phyloP scores from a whole-genome alignment of 2,888 invertebrate genomes.

The Stenodera caucasica region DNA sequence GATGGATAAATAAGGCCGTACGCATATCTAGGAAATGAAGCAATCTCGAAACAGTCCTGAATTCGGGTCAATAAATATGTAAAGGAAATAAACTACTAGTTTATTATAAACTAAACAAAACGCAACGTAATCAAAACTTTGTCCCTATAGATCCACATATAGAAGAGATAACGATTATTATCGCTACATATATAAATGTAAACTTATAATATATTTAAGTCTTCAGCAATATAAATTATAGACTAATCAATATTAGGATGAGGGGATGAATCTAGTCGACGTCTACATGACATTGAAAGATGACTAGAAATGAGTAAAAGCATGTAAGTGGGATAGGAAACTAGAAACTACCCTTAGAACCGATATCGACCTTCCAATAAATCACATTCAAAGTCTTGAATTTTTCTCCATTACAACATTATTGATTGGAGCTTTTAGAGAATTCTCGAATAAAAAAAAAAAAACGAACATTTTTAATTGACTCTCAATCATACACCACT shows the following conservation, averaged over 20 bases:
- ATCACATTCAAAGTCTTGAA: background rate
- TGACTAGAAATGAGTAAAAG: slow-evolving; percentile 45
- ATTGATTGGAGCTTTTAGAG: background rate
- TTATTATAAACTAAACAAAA: background rate
- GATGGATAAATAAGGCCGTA: slow-evolving; percentile 18
- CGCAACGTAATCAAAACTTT: too few species aligned
- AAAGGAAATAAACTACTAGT: slow-evolving; percentile 1
- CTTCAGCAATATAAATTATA: slow-evolving; percentile 43
- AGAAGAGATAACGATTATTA: background rate
- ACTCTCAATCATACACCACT: too few species aligned
- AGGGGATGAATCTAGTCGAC: slow-evolving; percentile 43
- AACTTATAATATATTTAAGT: slow-evolving; percentile 20
- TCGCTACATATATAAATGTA: slow-evolving; percentile 2
- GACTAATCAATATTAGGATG: slow-evolving; percentile 45
- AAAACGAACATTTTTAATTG: too few species aligned
- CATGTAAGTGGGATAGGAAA: slow-evolving; percentile 44
- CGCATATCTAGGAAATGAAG: slow-evolving; percentile 24
- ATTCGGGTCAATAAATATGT: slow-evolving; percentile 21
- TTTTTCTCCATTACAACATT: background rate
- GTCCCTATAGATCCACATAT: background rate
- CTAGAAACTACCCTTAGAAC: slow-evolving; percentile 35
- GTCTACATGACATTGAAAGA: slow-evolving; percentile 44
- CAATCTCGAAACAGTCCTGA: slow-evolving; percentile 25
- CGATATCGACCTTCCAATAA: background rate
- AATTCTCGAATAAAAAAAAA: background rate